Base-by-base conservation (phyloP, 2,797 vertebrate genomes). In the Myoxocephalus aenaeus region DNA sequence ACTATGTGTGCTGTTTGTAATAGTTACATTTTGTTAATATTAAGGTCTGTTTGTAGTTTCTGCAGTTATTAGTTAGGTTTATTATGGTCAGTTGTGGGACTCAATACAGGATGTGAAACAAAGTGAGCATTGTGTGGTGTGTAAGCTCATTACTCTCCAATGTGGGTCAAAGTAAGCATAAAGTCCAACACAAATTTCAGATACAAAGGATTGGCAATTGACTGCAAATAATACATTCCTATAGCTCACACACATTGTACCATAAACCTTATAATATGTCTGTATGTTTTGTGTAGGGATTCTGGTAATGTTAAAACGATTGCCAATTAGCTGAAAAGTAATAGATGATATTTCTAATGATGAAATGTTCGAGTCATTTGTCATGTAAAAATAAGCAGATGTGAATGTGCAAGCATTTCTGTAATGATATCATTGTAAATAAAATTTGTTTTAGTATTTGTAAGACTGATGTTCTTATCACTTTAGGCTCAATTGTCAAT, bases 1-100 rank as follows among this genome's bases (percentile, higher is more conserved):
- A 58, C 54, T 69, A 2, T 67, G 44, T 74, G 74, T 87, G 77
- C 29, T 72, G 73, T 86, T 80, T 86, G 83, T 89, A 68, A 48
- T 18, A 6, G 46, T 48, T 42, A 42, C 13, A 42, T 42, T 13
- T 1, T 42, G 40, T 42, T 9, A 42, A 13, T 1, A 14, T 42
- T 13, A 32, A 40, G 20, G 29, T 18, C 5, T 48, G 36, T 48
- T 44, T 63, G 46, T 32, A 29, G 53, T 9, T 36, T 64, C 42
- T 65, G 76, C 51, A 42, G 57, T 53, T 20, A 13, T 51, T 73
- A 22, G 70, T 50, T 4, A 46, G 5, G n/a, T 12, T 15, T 22
- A 79, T 20, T 63, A 58, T 67, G 61, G 18, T n/a, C 62, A 46
- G 51, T 5, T 32, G 51, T 44, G 46, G 20, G 51, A 48, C 29